Conservation (phyloP, 2,113 vertebrate species). For the Callaeas wilsoni region DNA sequence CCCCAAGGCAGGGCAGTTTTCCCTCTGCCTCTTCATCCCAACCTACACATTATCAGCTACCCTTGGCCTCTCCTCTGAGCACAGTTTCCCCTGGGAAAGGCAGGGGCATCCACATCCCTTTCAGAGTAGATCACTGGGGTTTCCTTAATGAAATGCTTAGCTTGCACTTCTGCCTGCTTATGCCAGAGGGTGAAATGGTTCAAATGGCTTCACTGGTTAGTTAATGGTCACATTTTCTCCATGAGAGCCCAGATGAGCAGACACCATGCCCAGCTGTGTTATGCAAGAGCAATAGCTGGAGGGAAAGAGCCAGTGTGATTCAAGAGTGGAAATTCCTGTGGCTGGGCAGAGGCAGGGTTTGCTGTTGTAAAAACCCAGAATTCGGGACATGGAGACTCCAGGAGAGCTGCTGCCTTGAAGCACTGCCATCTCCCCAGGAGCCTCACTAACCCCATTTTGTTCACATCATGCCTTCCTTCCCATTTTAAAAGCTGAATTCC, state of each 20-base stretch:
- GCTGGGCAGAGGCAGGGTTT: not conserved
- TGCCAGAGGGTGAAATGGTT: slow-evolving; percentile 1
- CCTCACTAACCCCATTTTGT: not conserved
- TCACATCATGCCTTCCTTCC: not conserved
- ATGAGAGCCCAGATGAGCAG: slow-evolving; percentile 10
- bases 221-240: slow-evolving; percentile 32
- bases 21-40: not conserved
- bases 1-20: not conserved
- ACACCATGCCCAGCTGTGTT: not conserved
- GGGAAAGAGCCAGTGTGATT: slow-evolving; percentile 1
- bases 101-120: not conserved
- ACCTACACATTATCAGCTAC: not conserved
- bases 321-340: slow-evolving; percentile 52
- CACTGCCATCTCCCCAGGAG: not conserved
- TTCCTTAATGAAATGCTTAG: slow-evolving; percentile 1
- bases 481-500: not conserved
- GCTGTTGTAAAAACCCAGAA: slow-evolving; percentile 10
- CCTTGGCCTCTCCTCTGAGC: not conserved
- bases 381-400: not conserved
- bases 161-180: not conserved
- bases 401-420: not conserved
- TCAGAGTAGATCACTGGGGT: not conserved
- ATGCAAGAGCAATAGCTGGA: slow-evolving; percentile 47
- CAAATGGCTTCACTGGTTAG: not conserved
- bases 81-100: not conserved